phyloP scores from a whole-genome alignment of 2,797 vertebrate genomes.

The Sebastes elongatus region DNA sequence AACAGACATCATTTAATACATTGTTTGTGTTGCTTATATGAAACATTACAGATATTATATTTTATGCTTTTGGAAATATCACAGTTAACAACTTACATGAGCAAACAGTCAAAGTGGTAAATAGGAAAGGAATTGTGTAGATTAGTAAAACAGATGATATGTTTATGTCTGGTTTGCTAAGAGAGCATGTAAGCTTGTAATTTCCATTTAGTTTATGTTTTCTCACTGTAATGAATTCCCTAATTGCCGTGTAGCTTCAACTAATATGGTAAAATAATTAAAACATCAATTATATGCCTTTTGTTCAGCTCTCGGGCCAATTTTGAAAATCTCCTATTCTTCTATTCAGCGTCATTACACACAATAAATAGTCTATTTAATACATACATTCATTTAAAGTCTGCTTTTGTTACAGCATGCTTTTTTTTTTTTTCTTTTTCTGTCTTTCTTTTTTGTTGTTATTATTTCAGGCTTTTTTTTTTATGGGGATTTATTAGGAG shows the following conservation, averaged over 20 bases:
- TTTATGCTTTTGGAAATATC: background rate
- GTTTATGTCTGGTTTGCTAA: background rate
- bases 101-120: background rate
- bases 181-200: background rate
- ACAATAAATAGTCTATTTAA: background rate
- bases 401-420: background rate
- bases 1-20: background rate
- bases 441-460: background rate
- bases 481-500: background rate
- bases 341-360: background rate
- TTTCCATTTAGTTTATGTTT: background rate
- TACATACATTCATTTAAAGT: background rate
- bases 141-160: background rate
- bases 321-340: background rate
- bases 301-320: background rate
- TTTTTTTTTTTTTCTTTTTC: background rate
- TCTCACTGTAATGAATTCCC: background rate
- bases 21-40: background rate
- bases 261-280: background rate
- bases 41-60: background rate
- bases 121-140: background rate
- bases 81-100: background rate
- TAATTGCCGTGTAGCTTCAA: background rate
- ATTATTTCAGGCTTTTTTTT: background rate
- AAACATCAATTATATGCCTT: slow-evolving; percentile 2